These are phyloP conservation scores for Micropterix aruncella DNA, from an alignment of 2,888 invertebrate genomes.

Conservation along the genomic window DNA sequence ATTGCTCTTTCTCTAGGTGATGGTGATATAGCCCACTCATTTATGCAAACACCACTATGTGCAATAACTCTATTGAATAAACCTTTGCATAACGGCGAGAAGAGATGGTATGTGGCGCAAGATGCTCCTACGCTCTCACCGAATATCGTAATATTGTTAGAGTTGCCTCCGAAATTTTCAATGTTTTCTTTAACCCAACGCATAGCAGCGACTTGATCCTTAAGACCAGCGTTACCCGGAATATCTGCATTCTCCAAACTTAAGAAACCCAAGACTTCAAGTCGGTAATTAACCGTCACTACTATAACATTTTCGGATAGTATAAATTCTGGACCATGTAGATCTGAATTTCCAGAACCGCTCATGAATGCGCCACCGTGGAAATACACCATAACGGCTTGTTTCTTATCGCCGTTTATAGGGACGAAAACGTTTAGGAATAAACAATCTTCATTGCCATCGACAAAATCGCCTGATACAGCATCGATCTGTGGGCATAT, in stretches of 20 bases:
- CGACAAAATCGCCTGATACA: constrained; percentile 1
- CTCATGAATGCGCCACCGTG: constrained; percentile 37
- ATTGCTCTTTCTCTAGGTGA: constrained; percentile 26
- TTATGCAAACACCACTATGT: constrained; percentile 33
- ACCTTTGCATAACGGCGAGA: constrained; percentile 29
- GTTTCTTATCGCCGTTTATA: neutral
- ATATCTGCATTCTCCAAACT: constrained; percentile 32
- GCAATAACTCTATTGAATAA: constrained; percentile 34
- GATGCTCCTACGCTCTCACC: constrained; percentile 35
- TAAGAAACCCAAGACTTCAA: constrained; percentile 34
- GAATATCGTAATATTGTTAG: constrained; percentile 29
- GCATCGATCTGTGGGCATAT: constrained; percentile 35
- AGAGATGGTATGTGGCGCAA: constrained; percentile 24
- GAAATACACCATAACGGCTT: constrained; percentile 36
- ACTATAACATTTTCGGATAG: constrained; percentile 28
- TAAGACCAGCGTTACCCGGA: constrained; percentile 34
- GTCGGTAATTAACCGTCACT: constrained; percentile 34
- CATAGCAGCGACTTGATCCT: constrained; percentile 35
- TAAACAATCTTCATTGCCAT: constrained; percentile 49
- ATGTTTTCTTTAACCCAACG: constrained; percentile 34
- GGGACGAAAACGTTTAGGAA: constrained; percentile 48
- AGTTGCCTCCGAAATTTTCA: constrained; percentile 27
- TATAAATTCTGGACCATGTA: constrained; percentile 34
- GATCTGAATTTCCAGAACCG: constrained; percentile 33
- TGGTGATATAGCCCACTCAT: constrained; percentile 25